Evolutionary conservation across 2,888 invertebrate species (phyloP).

Genomic region (Euzophera pinguis): DNA sequence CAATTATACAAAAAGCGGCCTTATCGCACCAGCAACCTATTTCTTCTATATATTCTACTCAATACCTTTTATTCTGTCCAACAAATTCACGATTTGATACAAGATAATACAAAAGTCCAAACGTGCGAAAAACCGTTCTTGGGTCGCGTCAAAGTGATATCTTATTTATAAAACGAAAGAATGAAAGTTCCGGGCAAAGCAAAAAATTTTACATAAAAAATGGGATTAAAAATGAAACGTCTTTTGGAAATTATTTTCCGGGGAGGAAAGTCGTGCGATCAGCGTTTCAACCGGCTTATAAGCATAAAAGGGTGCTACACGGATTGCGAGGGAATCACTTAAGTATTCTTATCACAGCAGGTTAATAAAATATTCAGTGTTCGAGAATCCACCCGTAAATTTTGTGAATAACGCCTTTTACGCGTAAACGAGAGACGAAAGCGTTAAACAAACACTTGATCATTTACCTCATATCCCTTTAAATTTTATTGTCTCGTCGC

Average conservation of each 20-base stretch:
- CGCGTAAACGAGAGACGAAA: conserved; percentile 21
- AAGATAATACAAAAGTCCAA: conserved; percentile 31
- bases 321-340: conserved; percentile 33
- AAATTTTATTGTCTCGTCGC: conserved; percentile 15
- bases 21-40: no score
- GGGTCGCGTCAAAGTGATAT: conserved; percentile 30
- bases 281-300: conserved; percentile 42
- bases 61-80: no score
- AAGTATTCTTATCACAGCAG: conserved; percentile 49
- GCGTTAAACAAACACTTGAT: conserved; percentile 28
- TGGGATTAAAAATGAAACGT: conserved; percentile 28
- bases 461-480: conserved; percentile 21
- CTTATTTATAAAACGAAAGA: conserved; percentile 24
- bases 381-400: conserved; percentile 32
- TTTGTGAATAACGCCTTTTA: conserved; percentile 31
- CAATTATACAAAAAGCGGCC: no score
- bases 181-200: conserved; percentile 18
- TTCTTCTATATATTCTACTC: no score
- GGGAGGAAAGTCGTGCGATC: conserved; percentile 31
- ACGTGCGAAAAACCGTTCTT: conserved; percentile 22
- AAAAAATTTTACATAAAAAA: conserved; percentile 25
- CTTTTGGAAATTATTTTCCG: conserved; percentile 28
- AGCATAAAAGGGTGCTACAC: conserved; percentile 42
- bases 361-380: conserved; percentile 53
- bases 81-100: conserved; percentile 36